A percentile compares a stretch with the other conserved stretches of the same genome.
These are phyloP conservation scores for Ischnus inquisitorius DNA, from an alignment of 2,888 invertebrate genomes.

Conservation along the genomic window DNA sequence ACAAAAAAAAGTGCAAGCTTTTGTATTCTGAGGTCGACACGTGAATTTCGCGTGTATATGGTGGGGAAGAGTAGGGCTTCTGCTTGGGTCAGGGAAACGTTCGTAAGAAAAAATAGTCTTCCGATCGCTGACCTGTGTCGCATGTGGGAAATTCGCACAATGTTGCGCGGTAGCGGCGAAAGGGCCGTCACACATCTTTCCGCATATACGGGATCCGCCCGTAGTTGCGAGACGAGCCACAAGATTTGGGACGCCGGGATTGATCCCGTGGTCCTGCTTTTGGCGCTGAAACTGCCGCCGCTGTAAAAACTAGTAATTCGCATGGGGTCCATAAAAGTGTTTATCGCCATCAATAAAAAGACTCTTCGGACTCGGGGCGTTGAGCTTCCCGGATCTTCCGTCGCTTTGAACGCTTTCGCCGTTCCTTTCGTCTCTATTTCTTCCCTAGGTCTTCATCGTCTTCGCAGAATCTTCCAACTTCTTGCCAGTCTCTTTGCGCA, in stretches of 20 bases:
- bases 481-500: constrained; percentile 58
- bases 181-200: neutral
- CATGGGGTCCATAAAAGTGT: constrained; percentile 84
- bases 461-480: constrained; percentile 55
- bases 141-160: constrained; percentile 2
- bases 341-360: constrained; percentile 83
- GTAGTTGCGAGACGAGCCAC: constrained; percentile 36
- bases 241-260: constrained; percentile 31
- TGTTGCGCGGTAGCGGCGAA: neutral
- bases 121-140: constrained; percentile 17
- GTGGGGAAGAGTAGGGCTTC: too few relatives aligned
- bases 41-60: too few relatives aligned
- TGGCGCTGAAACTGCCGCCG: constrained; percentile 23
- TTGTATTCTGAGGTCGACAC: too few relatives aligned
- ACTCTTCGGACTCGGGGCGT: constrained; percentile 64
- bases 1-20: too few relatives aligned
- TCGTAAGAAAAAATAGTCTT: neutral
- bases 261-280: constrained; percentile 24
- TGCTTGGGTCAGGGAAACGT: neutral
- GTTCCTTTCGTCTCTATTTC: constrained; percentile 30
- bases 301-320: constrained; percentile 83
- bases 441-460: constrained; percentile 17
- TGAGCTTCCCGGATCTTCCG: constrained; percentile 67
- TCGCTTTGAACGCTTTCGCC: constrained; percentile 37
- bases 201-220: constrained; percentile 4